Evolutionary conservation across 1,140 invertebrate genomes (phyloP).

Genomic region (Venturia canescens): DNA sequence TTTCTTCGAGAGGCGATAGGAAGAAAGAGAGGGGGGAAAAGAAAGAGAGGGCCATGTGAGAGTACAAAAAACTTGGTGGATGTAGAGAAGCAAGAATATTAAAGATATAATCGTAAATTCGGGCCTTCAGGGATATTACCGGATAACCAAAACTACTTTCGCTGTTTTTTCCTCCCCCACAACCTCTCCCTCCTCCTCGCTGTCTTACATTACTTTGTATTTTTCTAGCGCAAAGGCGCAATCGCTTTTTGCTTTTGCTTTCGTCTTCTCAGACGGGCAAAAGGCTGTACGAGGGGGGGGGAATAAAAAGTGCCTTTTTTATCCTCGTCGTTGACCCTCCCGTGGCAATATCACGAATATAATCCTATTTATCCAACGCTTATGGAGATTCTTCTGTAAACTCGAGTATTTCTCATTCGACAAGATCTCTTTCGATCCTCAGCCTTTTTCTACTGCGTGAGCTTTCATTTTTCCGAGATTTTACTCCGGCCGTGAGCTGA

Average conservation of each 20-base stretch:
- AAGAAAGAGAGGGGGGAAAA: constrained; percentile 30
- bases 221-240: constrained; percentile 33
- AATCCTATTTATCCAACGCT: constrained; percentile 34
- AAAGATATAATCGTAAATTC: constrained; percentile 37
- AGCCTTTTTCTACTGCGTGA: neutral
- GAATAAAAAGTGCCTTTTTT: neutral
- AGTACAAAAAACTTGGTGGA: constrained; percentile 7
- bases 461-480: neutral
- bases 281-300: neutral
- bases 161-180: constrained; percentile 20
- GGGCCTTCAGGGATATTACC: constrained; percentile 28
- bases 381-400: constrained; percentile 20
- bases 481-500: no score
- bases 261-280: neutral
- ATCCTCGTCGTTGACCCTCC: neutral
- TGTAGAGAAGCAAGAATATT: constrained; percentile 25
- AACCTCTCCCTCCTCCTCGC: neutral
- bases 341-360: constrained; percentile 14
- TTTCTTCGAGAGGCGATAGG: constrained; percentile 34
- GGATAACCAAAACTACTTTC: constrained; percentile 39
- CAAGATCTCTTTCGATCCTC: constrained; percentile 19
- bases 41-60: constrained; percentile 30
- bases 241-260: constrained; percentile 24
- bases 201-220: constrained; percentile 27
- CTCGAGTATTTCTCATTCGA: constrained; percentile 19